Base-by-base conservation (phyloP, 1,140 invertebrate species). In the Bombus picipes region DNA sequence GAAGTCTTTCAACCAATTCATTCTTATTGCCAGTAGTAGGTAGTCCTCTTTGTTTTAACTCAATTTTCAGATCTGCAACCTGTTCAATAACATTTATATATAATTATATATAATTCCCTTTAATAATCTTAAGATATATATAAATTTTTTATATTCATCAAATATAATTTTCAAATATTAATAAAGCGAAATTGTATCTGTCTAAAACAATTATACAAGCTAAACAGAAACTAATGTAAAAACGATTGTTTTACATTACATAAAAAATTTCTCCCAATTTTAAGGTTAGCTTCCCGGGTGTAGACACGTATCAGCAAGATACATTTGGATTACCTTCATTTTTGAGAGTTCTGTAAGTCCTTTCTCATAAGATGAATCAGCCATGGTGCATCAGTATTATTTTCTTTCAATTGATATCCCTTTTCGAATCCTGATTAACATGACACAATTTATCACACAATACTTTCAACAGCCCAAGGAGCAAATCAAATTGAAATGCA, bases 1-100 rank as follows among this genome's bases (percentile, higher is more conserved):
- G 97, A 72, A 98, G 95, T 88, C 98, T 96, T 83, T 97, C 97
- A 39, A 97, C 94, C 65, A 98, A 94, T 91, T 98, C 97, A 57
- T 96, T 97, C 96, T 98, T 98, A 92, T 98, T 98, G 22, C 98
- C 98, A 70, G 96, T 95, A 28, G 96, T 96, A 32, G 97, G 95
- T 28, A 98, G 94, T 68, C 97, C 97, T 92, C 97, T 96, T 86
- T 96, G 95, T 94, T 98, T 98, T 47, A 98, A 94, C 94, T 98
- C 97, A 90, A 97, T 96, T 89, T 97, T 97, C 86, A 98, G 95
- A 93, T 98, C 98, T 32, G 94, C 90, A 37, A 94, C 93, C 94
- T 94, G n/a, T 34, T 78, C 1, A 82, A 79, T 57, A 76, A 74
- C 43, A 86, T 47, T 18, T 9, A 47, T 66, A 3, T 73, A 37